phyloP scores from a whole-genome alignment of 64 coral and sea anemone genomes.

The Montipora capricornis region DNA sequence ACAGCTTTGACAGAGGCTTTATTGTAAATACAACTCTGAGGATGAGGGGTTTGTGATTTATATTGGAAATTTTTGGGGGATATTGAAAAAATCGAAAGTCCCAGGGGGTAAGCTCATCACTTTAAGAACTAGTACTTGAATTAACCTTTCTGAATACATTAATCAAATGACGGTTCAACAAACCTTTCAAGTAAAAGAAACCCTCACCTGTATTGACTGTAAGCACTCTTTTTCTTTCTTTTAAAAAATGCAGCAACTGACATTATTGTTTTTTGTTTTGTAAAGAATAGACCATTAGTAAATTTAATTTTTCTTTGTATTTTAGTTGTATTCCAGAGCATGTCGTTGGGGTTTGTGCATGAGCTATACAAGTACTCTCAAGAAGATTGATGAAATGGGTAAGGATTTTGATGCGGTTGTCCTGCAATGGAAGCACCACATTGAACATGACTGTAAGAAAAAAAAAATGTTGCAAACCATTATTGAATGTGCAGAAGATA shows the following conservation, averaged over 20 bases:
- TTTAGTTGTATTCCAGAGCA: constrained; percentile 33
- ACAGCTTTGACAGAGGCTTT: too few relatives aligned
- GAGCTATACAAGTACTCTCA: constrained; percentile 43
- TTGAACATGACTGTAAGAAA: constrained; percentile 25
- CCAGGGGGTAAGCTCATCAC: too few relatives aligned
- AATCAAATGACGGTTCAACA: not conserved
- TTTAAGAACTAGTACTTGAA: too few relatives aligned
- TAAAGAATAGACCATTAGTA: not conserved
- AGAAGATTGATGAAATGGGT: constrained; percentile 64
- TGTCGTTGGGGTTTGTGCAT: constrained; percentile 42
- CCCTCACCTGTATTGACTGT: not conserved
- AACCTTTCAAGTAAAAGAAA: not conserved
- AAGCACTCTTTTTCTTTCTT: not conserved
- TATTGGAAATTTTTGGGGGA: too few relatives aligned
- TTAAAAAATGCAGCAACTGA: not conserved
- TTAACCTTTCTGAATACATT: too few relatives aligned
- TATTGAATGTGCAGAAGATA: constrained; percentile 42
- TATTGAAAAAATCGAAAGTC: too few relatives aligned
- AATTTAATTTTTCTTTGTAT: not conserved
- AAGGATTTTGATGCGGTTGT: constrained; percentile 51
- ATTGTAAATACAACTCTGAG: too few relatives aligned
- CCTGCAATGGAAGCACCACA: constrained; percentile 38
- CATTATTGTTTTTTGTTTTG: not conserved
- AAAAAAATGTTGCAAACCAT: constrained; percentile 35
- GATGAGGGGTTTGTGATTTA: too few relatives aligned